phyloP scores from a whole-genome alignment of 1,140 invertebrate genomes.

The Cataglyphis hispanica region DNA sequence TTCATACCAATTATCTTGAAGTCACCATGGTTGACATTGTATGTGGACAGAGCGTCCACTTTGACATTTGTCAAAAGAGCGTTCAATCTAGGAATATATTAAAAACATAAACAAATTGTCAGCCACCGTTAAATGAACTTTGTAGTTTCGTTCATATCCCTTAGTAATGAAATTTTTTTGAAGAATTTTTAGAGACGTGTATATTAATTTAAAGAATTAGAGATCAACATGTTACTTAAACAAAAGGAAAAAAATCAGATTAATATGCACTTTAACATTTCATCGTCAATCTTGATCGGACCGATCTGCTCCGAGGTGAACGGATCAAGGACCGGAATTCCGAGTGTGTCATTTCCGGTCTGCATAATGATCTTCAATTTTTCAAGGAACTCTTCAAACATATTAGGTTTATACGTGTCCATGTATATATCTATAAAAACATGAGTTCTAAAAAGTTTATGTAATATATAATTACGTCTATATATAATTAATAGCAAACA shows the following conservation, averaged over 20 bases:
- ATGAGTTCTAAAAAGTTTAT: neutral
- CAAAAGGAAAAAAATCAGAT: neutral
- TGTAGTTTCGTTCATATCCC: neutral
- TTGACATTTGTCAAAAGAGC: conserved; percentile 21
- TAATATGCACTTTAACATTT: conserved; percentile 44
- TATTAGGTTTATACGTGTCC: neutral
- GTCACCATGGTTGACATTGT: conserved; percentile 25
- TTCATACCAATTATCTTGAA: conserved; percentile 4
- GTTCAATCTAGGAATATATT: conserved; percentile 17
- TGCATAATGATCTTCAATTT: conserved; percentile 26
- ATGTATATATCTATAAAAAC: neutral
- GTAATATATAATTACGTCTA: neutral
- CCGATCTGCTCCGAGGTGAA: neutral
- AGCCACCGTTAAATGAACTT: neutral
- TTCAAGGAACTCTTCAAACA: conserved; percentile 27
- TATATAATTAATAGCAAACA: too few relatives aligned
- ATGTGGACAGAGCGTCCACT: conserved; percentile 25
- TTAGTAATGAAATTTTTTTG: neutral
- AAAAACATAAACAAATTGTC: neutral
- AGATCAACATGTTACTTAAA: neutral
- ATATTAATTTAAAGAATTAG: neutral
- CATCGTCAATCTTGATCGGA: neutral
- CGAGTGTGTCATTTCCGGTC: neutral
- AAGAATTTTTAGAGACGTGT: neutral
- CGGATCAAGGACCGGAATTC: conserved; percentile 68